Percentiles rank a stretch among this genome's conserved stretches.
Conservation (phyloP, 2,888 invertebrate genomes). For the Galerucella nymphaeae region DNA sequence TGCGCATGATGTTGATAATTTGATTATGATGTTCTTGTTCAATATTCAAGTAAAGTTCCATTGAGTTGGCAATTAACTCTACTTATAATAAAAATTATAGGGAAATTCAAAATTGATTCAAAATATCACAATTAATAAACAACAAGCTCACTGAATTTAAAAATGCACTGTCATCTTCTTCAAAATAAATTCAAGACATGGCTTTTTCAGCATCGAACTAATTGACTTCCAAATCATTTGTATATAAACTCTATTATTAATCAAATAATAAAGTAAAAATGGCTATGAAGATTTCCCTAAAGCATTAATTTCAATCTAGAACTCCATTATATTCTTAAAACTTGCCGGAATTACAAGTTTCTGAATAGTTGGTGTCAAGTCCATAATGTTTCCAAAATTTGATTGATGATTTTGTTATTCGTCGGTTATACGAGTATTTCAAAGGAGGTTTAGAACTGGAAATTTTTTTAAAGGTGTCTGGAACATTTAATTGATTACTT, state of each 20-base stretch:
- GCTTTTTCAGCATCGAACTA: background rate
- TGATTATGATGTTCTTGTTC: no score
- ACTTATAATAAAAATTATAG: no score
- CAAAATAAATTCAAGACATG: background rate
- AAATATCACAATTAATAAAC: no score
- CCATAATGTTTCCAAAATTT: constrained; percentile 33
- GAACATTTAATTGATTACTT: constrained; percentile 19
- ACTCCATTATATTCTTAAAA: constrained; percentile 36
- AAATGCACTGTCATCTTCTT: background rate
- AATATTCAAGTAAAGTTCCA: no score
- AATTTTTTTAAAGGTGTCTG: constrained; percentile 18
- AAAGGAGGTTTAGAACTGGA: constrained; percentile 1
- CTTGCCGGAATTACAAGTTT: constrained; percentile 34
- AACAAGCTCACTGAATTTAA: no score
- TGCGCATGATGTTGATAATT: no score
- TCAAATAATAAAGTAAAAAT: constrained; percentile 20
- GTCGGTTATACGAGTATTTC: constrained; percentile 28
- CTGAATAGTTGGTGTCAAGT: constrained; percentile 32
- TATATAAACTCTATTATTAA: constrained; percentile 9
- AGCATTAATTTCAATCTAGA: constrained; percentile 33
- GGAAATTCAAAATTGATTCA: no score
- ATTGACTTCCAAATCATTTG: constrained; percentile 3
- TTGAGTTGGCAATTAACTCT: no score
- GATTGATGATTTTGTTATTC: constrained; percentile 29
- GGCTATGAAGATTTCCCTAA: constrained; percentile 3